Evolutionary conservation across 1,140 invertebrate species (phyloP).

Genomic region (Bathynomus jamesi): DNA sequence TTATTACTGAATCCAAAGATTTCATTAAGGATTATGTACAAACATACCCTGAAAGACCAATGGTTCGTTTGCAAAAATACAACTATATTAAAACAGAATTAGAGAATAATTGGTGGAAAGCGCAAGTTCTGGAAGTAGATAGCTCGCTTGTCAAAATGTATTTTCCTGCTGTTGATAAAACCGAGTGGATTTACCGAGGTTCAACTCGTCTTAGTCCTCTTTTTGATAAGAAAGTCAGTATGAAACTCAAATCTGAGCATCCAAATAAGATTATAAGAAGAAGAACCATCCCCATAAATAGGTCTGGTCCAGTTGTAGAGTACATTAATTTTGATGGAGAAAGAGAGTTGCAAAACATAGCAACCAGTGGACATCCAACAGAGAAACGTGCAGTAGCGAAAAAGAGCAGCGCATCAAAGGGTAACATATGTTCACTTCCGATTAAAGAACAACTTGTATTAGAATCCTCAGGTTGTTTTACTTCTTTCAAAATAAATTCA

Average conservation of each 20-base stretch:
- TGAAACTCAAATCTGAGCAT: conserved; percentile 25
- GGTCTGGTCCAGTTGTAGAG: not conserved
- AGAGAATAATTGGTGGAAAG: conserved; percentile 72
- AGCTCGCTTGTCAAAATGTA: conserved; percentile 78
- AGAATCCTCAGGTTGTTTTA: conserved; percentile 24
- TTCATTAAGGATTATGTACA: conserved; percentile 79
- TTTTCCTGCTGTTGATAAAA: conserved; percentile 64
- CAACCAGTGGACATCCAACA: conserved; percentile 22
- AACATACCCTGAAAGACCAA: conserved; percentile 79
- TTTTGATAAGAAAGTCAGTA: conserved; percentile 56
- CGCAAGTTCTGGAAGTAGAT: conserved; percentile 71
- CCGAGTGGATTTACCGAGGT: conserved; percentile 90
- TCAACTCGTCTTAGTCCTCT: conserved; percentile 73
- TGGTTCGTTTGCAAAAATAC: conserved; percentile 73
- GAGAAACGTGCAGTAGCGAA: conserved; percentile 33
- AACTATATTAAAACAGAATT: conserved; percentile 80
- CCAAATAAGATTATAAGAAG: conserved; percentile 19
- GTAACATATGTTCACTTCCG: conserved; percentile 38
- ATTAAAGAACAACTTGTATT: conserved; percentile 27
- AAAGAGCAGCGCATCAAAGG: conserved; percentile 32
- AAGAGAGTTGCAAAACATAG: no score
- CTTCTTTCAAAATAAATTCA: no score
- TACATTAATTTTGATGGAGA: not conserved
- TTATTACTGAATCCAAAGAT: conserved; percentile 64
- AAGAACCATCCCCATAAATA: not conserved